Percentiles rank a stretch among this genome's conserved stretches.
phyloP scores from a whole-genome alignment of 2,797 vertebrate species.

The Onychomys leucogaster region DNA sequence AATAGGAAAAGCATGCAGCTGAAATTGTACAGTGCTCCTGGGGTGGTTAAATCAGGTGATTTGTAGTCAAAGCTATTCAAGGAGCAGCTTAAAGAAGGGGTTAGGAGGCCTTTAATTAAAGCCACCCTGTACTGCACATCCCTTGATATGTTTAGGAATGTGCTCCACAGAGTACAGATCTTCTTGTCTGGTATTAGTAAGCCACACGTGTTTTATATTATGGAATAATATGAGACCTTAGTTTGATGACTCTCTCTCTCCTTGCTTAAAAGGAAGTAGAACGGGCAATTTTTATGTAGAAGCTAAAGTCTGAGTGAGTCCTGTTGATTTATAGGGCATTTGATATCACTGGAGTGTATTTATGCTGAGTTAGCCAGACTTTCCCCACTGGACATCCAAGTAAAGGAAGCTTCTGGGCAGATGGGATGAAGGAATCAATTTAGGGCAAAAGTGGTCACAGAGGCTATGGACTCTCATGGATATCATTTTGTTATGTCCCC shows the following conservation, averaged over 20 bases:
- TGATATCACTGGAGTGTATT: constrained; percentile 34
- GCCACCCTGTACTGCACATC: not conserved
- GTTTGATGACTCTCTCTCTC: not conserved
- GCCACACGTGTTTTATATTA: constrained; percentile 67
- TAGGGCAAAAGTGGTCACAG: not conserved
- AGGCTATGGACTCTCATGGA: not conserved
- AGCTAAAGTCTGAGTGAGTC: constrained; percentile 8
- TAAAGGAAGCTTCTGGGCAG: not conserved
- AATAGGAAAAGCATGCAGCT: constrained; percentile 65
- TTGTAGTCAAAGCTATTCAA: constrained; percentile 58
- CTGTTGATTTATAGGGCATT: constrained; percentile 41
- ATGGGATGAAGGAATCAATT: constrained; percentile 13
- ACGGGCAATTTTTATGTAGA: constrained; percentile 29
- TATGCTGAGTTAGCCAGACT: constrained; percentile 30
- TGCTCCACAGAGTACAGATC: not conserved
- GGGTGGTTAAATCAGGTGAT: constrained; percentile 58
- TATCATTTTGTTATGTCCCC: not conserved
- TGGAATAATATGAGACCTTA: constrained; percentile 51
- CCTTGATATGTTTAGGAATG: constrained; percentile 28
- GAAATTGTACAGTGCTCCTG: constrained; percentile 47
- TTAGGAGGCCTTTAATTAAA: constrained; percentile 57
- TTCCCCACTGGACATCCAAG: constrained; percentile 20
- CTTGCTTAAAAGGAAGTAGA: constrained; percentile 56
- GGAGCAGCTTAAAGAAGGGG: constrained; percentile 56
- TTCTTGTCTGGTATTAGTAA: constrained; percentile 56